Conservation (phyloP, 2,888 invertebrate species). For the Melieria omissa region DNA sequence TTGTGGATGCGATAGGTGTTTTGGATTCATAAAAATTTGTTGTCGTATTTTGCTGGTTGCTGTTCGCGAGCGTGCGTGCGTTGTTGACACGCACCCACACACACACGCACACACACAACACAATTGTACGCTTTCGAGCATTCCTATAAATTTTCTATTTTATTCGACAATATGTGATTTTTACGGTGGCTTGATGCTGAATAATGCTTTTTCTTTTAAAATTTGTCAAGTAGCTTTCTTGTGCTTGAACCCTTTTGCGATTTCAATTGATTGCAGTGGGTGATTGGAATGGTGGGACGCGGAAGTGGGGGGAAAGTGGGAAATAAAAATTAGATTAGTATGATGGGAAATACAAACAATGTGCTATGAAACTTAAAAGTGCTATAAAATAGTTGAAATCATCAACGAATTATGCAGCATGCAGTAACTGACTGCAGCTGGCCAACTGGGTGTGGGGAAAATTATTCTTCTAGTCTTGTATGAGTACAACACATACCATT, state of each 20-base stretch:
- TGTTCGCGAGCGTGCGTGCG: too few species aligned
- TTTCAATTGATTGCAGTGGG: background rate
- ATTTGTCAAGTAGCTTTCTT: slow-evolving; percentile 29
- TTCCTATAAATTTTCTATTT: background rate
- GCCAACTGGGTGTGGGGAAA: too few species aligned
- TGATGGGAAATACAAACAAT: background rate
- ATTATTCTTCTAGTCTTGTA: too few species aligned
- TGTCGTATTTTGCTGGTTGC: too few species aligned
- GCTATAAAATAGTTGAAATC: too few species aligned
- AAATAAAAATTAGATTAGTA: background rate
- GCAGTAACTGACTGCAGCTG: background rate
- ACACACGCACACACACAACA: background rate
- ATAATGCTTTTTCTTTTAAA: slow-evolving; percentile 11
- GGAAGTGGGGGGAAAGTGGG: slow-evolving; percentile 13
- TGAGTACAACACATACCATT: slow-evolving; percentile 68
- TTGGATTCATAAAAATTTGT: too few species aligned
- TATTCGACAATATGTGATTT: background rate
- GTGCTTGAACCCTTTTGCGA: slow-evolving; percentile 27
- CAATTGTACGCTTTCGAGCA: background rate
- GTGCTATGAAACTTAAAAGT: background rate
- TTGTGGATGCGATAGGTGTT: too few species aligned
- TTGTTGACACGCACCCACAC: too few species aligned
- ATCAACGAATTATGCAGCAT: background rate
- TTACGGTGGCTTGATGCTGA: background rate
- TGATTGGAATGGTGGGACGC: background rate